Conservation (phyloP, 2,888 invertebrate genomes). For the Mythimna impura region DNA sequence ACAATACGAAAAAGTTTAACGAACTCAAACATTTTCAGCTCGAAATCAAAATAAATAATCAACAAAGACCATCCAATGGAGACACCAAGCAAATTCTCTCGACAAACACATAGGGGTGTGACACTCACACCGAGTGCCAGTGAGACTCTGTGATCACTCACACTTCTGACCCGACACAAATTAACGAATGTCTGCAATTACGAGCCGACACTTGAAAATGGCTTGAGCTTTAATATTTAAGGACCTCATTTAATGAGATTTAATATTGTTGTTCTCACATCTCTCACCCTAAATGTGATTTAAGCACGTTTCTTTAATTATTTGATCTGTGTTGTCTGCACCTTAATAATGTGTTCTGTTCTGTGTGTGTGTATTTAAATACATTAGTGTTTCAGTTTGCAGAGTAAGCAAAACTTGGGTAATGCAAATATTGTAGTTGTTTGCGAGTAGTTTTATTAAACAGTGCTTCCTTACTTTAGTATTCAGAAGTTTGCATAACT, state of each 20-base stretch:
- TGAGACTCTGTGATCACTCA: slow-evolving; percentile 69
- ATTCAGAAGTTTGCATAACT: slow-evolving; percentile 25
- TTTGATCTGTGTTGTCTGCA: slow-evolving; percentile 45
- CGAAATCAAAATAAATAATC: slow-evolving; percentile 49
- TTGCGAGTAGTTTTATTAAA: slow-evolving; percentile 50
- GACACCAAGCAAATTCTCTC: slow-evolving; percentile 43
- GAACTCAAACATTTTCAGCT: slow-evolving; percentile 32
- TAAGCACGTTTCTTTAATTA: slow-evolving; percentile 63
- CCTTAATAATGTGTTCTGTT: slow-evolving; percentile 12
- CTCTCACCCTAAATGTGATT: slow-evolving; percentile 52
- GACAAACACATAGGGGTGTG: slow-evolving; percentile 51
- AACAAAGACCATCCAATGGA: slow-evolving; percentile 47
- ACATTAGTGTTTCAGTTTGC: slow-evolving; percentile 31
- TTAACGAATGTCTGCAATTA: slow-evolving; percentile 74
- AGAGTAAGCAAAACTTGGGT: slow-evolving; percentile 27
- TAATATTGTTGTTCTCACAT: slow-evolving; percentile 63
- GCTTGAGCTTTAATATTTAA: slow-evolving; percentile 69
- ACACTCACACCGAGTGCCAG: slow-evolving; percentile 50
- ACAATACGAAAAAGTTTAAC: slow-evolving; percentile 20
- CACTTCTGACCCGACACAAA: slow-evolving; percentile 75
- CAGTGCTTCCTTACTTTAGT: slow-evolving; percentile 29
- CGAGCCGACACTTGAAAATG: slow-evolving; percentile 76
- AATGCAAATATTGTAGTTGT: slow-evolving; percentile 47
- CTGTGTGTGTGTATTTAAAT: slow-evolving; percentile 29
- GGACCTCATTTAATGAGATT: slow-evolving; percentile 67